These are phyloP conservation scores for Lagopus leucura DNA, from an alignment of 2,113 vertebrate species.

Conservation along the genomic window DNA sequence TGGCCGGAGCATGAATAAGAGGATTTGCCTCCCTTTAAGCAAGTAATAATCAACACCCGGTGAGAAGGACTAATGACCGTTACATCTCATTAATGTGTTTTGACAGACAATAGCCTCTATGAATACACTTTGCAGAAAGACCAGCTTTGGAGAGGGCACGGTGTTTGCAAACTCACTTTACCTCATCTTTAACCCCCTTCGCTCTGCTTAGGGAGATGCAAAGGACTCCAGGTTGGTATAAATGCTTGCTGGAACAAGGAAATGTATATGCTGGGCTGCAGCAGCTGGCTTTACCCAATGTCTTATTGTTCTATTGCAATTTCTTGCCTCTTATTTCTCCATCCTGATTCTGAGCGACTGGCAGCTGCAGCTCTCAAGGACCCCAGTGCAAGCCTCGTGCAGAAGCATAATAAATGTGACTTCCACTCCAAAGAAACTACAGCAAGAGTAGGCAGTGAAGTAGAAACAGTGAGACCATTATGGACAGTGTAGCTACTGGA, in stretches of 20 bases:
- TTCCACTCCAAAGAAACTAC: neutral
- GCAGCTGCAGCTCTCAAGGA: neutral
- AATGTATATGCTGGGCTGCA: neutral
- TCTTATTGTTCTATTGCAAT: rapidly evolving
- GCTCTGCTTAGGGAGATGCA: neutral
- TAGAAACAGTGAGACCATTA: neutral
- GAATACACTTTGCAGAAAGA: neutral
- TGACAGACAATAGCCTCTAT: rapidly evolving
- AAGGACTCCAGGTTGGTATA: neutral
- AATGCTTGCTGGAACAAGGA: neutral
- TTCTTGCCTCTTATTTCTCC: rapidly evolving
- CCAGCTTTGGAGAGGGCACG: neutral
- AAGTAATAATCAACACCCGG: neutral
- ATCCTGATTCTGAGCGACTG: neutral
- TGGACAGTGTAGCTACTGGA: neutral
- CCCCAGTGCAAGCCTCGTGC: neutral
- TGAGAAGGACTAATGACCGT: neutral
- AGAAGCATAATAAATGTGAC: neutral
- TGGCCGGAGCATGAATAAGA: neutral
- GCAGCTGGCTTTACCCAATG: neutral
- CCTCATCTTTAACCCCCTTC: neutral
- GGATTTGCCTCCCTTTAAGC: constrained; percentile 36
- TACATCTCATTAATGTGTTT: neutral
- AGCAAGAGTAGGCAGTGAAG: neutral
- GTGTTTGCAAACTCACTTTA: neutral